Conservation (phyloP, 2,888 invertebrate genomes). For the Dynastes hyllus region DNA sequence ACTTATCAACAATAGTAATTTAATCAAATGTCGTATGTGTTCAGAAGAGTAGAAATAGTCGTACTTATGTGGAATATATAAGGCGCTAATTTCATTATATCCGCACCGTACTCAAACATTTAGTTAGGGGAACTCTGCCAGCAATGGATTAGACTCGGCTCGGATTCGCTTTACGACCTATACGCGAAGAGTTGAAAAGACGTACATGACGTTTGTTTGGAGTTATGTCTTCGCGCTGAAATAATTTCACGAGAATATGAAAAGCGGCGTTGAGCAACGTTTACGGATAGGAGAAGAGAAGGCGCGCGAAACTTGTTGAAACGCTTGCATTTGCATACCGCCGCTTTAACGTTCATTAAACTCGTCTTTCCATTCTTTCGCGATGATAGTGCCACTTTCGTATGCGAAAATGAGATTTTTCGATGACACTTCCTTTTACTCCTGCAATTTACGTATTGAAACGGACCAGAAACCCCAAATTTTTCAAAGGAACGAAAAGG, state of each 20-base stretch:
- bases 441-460: conserved; percentile 5
- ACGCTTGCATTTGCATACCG: conserved; percentile 45
- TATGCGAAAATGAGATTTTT: background rate
- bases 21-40: conserved; percentile 2
- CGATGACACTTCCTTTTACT: background rate
- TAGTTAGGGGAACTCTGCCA: conserved; percentile 29
- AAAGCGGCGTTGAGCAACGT: conserved; percentile 3
- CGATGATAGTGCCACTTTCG: conserved; percentile 17
- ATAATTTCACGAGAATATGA: conserved; percentile 40
- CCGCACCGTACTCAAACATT: conserved; percentile 31
- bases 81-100: conserved; percentile 43
- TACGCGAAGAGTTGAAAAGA: conserved; percentile 44
- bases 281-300: conserved; percentile 12
- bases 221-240: conserved; percentile 43
- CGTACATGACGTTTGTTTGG: conserved; percentile 47
- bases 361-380: conserved; percentile 29
- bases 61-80: conserved; percentile 42
- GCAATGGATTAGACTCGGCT: conserved; percentile 40
- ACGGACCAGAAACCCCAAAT: too few relatives aligned
- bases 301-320: conserved; percentile 41
- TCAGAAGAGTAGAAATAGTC: conserved; percentile 33
- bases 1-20: background rate
- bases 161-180: conserved; percentile 35
- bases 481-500: too few relatives aligned
- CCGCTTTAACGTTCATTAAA: conserved; percentile 38